Percentiles rank a stretch among this genome's conserved stretches.
Conservation (phyloP, 2,113 vertebrate genomes). For the Strigops habroptila region DNA sequence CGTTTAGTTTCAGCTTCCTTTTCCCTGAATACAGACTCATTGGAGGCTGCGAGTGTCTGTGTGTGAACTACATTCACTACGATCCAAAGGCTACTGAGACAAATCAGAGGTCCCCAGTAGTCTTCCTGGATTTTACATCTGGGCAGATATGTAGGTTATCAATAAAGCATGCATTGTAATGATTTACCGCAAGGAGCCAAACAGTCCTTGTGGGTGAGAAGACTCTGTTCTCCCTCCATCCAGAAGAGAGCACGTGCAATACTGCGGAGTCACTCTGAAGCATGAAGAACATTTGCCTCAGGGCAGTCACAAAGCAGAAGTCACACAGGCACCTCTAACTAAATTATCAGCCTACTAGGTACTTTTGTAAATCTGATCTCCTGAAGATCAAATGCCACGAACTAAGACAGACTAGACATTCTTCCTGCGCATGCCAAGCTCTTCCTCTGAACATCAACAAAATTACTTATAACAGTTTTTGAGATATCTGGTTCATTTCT, state of each 20-base stretch:
- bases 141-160: no score
- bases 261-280: fast-evolving
- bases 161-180: no score
- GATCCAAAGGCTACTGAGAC: neutral
- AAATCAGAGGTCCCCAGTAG: neutral
- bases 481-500: neutral
- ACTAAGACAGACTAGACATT: neutral
- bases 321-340: neutral
- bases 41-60: neutral
- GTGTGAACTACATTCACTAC: fast-evolving
- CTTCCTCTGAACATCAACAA: neutral
- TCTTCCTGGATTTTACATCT: neutral
- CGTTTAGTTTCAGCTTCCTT: neutral
- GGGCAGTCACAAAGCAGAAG: neutral
- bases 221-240: no score
- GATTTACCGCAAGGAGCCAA: neutral
- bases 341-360: neutral
- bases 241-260: neutral
- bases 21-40: neutral
- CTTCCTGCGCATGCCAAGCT: fast-evolving
- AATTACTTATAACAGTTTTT: neutral
- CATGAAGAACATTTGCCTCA: neutral
- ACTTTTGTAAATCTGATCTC: neutral
- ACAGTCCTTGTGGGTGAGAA: no score
- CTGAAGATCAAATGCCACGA: neutral